Evolutionary conservation across 1,140 invertebrate species (phyloP), one percentile per base, ranked within the genome.

Genomic region (Drosophila bipectinata): DNA sequence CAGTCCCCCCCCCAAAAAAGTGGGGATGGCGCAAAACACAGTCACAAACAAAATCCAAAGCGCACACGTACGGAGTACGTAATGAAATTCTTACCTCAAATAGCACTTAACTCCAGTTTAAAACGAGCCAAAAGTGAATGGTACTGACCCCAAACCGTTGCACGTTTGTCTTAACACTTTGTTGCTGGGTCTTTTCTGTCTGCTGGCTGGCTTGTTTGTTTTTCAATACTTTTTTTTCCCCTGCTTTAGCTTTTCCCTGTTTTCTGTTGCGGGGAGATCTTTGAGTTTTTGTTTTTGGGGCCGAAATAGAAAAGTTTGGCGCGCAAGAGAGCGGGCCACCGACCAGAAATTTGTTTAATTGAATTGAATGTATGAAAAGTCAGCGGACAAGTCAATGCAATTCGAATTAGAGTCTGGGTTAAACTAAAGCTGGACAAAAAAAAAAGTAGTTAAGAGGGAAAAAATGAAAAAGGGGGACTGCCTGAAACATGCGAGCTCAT

Each of bases 81-180:
- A 85, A 85, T 85, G 81, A 85, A 85, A 85, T 85, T 87, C 82
- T 88, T 87, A 87, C 82, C 83, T 87, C 82, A 87, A 87, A 87
- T 85, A 87, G 82, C 82, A 87, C 82, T 87, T 87, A 87, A 87
- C 83, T 87, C 83, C 82, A 85, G 81, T 87, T 87, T 87, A 88
- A 87, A 87, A 82, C 82, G 83, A 88, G 84, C 79, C 84, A 85
- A 87, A 87, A 87, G 82, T 87, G 82, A 87, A 87, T 87, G 82
- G 82, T 83, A 88, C 83, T 85, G 81, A 87, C 82, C 82, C 82
- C 82, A 87, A 87, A 88, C 83, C 82, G 79, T 88, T 88, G 82
- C 82, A 87, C 82, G 82, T 88, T 88, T 83, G 80, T 83, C 80
- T 83, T 83, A 87, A 87, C 82, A 87, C 83, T 88, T 88, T 87